Conservation (phyloP, 2,888 invertebrate species). For the Cremastinae sp. region DNA sequence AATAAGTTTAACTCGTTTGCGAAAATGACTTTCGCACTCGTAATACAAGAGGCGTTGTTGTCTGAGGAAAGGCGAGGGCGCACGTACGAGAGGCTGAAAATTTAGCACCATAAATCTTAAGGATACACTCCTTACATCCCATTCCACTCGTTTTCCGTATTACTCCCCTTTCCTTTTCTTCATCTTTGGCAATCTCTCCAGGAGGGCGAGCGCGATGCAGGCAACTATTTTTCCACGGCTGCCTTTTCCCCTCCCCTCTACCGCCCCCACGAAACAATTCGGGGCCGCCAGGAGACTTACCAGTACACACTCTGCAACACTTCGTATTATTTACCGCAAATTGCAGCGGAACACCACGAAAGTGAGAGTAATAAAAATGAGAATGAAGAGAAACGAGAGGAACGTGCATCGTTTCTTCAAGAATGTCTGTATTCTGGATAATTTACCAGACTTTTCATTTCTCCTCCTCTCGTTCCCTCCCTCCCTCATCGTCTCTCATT, state of each 20-base stretch:
- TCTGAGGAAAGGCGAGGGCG: background rate
- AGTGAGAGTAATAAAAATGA: constrained; percentile 41
- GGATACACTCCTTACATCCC: constrained; percentile 14
- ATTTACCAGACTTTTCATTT: constrained; percentile 13
- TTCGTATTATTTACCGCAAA: constrained; percentile 54
- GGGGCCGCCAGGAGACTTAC: background rate
- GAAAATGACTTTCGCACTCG: constrained; percentile 18
- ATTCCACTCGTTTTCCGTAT: constrained; percentile 25
- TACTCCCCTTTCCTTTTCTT: constrained; percentile 28
- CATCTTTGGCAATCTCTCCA: constrained; percentile 19
- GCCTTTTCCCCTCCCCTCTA: background rate
- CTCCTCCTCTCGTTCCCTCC: background rate
- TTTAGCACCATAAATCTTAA: constrained; percentile 41
- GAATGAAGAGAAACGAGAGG: constrained; percentile 31
- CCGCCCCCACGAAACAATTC: constrained; percentile 24
- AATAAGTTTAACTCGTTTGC: constrained; percentile 21
- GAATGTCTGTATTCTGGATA: background rate
- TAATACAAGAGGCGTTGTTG: constrained; percentile 16
- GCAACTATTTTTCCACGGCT: constrained; percentile 9
- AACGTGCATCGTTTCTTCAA: constrained; percentile 1
- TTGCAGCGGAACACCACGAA: constrained; percentile 27
- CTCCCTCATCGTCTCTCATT: constrained; percentile 14
- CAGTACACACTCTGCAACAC: constrained; percentile 33
- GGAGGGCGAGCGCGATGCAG: background rate
- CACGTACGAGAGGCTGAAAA: constrained; percentile 26